Conservation (phyloP, 2,888 invertebrate species). For the Drosophila lutescens region DNA sequence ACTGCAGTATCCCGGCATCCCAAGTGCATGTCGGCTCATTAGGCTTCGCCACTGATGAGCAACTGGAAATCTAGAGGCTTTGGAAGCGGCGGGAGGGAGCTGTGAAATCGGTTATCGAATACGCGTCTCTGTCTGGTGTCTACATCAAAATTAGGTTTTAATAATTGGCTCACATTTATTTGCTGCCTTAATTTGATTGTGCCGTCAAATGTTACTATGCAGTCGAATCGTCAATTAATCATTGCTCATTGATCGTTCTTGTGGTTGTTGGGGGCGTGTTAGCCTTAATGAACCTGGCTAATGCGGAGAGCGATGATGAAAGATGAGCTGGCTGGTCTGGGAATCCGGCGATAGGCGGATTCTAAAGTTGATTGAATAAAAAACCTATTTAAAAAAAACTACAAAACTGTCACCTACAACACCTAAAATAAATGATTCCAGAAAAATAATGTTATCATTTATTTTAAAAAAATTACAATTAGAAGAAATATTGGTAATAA, state of each 20-base stretch:
- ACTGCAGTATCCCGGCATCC: constrained; percentile 37
- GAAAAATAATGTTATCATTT: too few relatives aligned
- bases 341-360: constrained; percentile 10
- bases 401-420: too few relatives aligned
- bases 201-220: constrained; percentile 57
- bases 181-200: constrained; percentile 74
- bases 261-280: constrained; percentile 60
- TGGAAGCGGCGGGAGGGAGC: constrained; percentile 28
- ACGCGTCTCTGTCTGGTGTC: constrained; percentile 53
- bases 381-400: too few relatives aligned
- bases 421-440: too few relatives aligned
- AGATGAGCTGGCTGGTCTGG: constrained; percentile 19
- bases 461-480: too few relatives aligned
- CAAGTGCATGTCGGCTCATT: constrained; percentile 73
- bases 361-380: constrained; percentile 29
- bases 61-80: not conserved
- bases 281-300: constrained; percentile 62
- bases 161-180: constrained; percentile 77
- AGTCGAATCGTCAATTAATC: constrained; percentile 65
- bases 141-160: constrained; percentile 71
- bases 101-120: constrained; percentile 67
- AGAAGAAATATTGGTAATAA: too few relatives aligned
- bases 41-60: constrained; percentile 65
- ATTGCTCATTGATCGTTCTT: constrained; percentile 62
- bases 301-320: constrained; percentile 27